Evolutionary conservation across 2,797 vertebrate genomes (phyloP), one percentile per base, ranked within the genome.

Genomic region (Poecilia wingei): DNA sequence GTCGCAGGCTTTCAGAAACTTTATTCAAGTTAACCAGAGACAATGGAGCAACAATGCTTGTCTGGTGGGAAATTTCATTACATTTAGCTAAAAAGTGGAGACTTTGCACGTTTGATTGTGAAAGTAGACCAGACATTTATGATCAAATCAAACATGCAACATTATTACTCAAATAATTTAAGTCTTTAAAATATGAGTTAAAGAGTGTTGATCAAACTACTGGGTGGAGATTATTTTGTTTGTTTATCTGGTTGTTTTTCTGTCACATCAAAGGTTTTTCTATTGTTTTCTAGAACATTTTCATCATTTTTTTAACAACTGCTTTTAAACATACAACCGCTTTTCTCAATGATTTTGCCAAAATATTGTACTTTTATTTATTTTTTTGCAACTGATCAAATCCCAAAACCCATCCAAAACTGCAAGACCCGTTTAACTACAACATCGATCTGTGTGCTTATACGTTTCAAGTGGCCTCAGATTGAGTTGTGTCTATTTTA

Each of bases 401-500:
- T 64, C 28, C 14, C 6, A 1, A 64, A 64, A 36, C 20, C 22
- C 16, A 39, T 36, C 14, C 33, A 22, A 66, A 66, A 36, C 61
- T 22, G 12, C 41, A 70, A 70, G 41, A 70, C 25, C 3, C 4
- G 13, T 28, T 31, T 4, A 31, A 22, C 36, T 41, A n/a, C 66
- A 25, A 14, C 22, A 13, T 43, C 1, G 25, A 1, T n/a, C 4
- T 41, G 1, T 39, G 20, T 4, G 20, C 20, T 66, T 1, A 13
- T 28, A 39, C 33, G 13, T 59, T 72, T 81, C 53, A 78, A 82
- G 53, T 39, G 66, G 28, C 45, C 80, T 72, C 5, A 39, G 41
- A 72, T 25, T 71, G 61, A 74, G 79, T 82, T 77, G 36, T 47
- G 36, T 70, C 76, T 41, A 16, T 55, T 43, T 77, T 51, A 41